Evolutionary conservation across 2,888 invertebrate genomes (phyloP), one percentile per base, ranked within the genome.

Genomic region (Pyrochroa serraticornis): DNA sequence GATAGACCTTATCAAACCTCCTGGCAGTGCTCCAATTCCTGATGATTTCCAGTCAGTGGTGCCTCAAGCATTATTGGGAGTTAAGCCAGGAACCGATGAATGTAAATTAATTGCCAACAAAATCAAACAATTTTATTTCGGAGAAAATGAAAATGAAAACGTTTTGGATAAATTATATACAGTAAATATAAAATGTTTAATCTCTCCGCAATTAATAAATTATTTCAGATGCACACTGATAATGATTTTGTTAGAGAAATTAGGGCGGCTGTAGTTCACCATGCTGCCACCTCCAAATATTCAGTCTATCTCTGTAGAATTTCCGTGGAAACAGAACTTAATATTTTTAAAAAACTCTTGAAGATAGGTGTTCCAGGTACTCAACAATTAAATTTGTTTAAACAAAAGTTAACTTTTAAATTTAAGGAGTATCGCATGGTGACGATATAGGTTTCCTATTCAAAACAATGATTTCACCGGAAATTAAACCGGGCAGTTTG

Each of bases 101-200:
- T 66, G 70, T 3, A 68, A 66, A 47, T 58, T 68, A 50, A 72
- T 79, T 35, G 82, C 80, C 1, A 67, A 75, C 1, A 72, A 73
- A 60, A 71, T 84, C 8, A 78, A 77, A 43, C 51, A 78, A 9
- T 70, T 74, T 7, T 82, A 82, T 22, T 42, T 30, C 42, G 9
- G 32, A 7, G 10, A 41, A 6, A 33, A 50, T 2, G 12, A 10
- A 8, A 39, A 8, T 3, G 22, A 22, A 5, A 22, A 22, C 5
- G 22, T 22, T 22, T 22, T 22, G 22, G 22, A 22, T 2, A 22
- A 22, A 22, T 22, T 3, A 3, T 22, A 22, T 22, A 22, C 22
- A 22, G 22, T 22, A 22, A 5, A 22, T 22, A 3, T 22, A 22
- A 22, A 22, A 22, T 22, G 2, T 22, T 22, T 22, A 22, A 5